phyloP scores from a whole-genome alignment of 1,140 invertebrate species.

The Listronotus oregonensis region DNA sequence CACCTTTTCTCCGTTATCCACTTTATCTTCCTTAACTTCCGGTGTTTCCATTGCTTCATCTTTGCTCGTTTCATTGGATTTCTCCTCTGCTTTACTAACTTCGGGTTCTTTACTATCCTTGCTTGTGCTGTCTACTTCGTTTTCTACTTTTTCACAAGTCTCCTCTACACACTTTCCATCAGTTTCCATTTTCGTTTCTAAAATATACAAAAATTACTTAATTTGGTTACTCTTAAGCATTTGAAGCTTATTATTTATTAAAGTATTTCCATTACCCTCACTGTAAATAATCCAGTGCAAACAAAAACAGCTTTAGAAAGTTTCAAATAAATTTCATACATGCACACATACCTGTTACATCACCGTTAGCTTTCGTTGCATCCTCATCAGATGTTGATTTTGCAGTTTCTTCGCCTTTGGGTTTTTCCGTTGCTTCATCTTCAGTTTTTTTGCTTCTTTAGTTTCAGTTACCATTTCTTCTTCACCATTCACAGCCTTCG shows the following conservation, averaged over 20 bases:
- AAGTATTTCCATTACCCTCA: too few species aligned
- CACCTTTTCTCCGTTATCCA: slow-evolving; percentile 2
- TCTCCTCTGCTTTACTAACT: not conserved
- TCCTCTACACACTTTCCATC: slow-evolving; percentile 1
- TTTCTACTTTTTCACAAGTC: slow-evolving; percentile 1
- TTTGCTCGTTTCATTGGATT: not conserved
- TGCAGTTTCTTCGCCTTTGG: not conserved
- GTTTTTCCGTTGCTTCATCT: not conserved
- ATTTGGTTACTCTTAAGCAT: too few species aligned
- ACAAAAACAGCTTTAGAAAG: too few species aligned
- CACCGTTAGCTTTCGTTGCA: not conserved
- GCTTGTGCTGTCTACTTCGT: slow-evolving; percentile 10
- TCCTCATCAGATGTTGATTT: not conserved
- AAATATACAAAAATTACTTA: not conserved
- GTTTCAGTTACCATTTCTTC: not conserved
- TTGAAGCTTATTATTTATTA: too few species aligned
- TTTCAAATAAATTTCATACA: not conserved
- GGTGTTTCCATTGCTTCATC: not conserved
- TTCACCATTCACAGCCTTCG: not conserved
- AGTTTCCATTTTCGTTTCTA: slow-evolving; percentile 1
- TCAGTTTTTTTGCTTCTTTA: slow-evolving; percentile 1
- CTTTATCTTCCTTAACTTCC: slow-evolving; percentile 1
- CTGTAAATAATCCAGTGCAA: too few species aligned
- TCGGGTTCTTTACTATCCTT: slow-evolving; percentile 6
- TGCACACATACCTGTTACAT: not conserved